These are phyloP conservation scores for Gastrophysa polygoni DNA, from an alignment of 2,888 invertebrate species.

Conservation along the genomic window DNA sequence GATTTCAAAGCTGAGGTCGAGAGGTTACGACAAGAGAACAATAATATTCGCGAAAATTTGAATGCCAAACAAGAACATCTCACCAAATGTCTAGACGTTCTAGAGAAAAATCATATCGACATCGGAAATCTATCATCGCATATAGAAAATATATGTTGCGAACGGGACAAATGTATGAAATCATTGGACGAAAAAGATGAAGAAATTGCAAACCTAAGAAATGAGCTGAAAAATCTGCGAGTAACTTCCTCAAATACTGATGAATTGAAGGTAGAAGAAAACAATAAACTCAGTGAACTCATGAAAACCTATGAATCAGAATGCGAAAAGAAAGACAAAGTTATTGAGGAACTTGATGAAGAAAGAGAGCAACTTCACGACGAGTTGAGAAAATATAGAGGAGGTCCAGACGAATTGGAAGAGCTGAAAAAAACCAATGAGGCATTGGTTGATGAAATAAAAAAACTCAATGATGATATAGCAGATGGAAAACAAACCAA, in stretches of 20 bases:
- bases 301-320: conserved; percentile 15
- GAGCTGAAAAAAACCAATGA: neutral
- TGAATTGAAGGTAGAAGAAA: neutral
- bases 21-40: conserved; percentile 23
- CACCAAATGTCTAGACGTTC: conserved; percentile 21
- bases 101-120: conserved; percentile 29
- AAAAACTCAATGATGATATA: neutral
- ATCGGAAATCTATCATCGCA: conserved; percentile 30
- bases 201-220: conserved; percentile 6
- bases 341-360: neutral
- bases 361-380: neutral
- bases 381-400: neutral
- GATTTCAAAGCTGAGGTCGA: conserved; percentile 14
- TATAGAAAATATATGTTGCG: conserved; percentile 25
- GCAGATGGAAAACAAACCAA: neutral
- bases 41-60: conserved; percentile 23
- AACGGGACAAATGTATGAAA: conserved; percentile 24
- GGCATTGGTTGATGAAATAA: neutral
- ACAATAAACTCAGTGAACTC: conserved; percentile 4
- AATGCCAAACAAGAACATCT: conserved; percentile 27
- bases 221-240: neutral
- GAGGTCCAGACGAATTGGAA: neutral
- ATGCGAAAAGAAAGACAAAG: conserved; percentile 2
- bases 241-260: neutral
- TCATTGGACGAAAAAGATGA: conserved; percentile 13